Evolutionary conservation across 2,888 invertebrate genomes (phyloP).

Genomic region (Drosophila engyochracea): DNA sequence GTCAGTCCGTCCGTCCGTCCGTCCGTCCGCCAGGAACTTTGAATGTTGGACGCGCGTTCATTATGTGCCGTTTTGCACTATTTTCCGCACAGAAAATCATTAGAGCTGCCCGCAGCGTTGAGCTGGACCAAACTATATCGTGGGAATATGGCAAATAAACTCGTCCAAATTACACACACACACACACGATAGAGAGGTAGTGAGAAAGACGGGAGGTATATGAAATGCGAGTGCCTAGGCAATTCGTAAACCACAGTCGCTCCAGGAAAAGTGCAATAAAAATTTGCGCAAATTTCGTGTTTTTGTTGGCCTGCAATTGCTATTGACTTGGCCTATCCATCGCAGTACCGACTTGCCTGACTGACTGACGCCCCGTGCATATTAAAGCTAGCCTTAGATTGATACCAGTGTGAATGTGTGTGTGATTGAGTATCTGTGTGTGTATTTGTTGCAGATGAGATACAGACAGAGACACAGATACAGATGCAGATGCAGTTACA

Average conservation of each 20-base stretch:
- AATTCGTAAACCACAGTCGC: conserved; percentile 66
- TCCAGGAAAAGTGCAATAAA: conserved; percentile 80
- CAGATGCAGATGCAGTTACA: conserved; percentile 15
- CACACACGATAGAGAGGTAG: conserved; percentile 20
- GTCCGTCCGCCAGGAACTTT: conserved; percentile 34
- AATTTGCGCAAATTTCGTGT: conserved; percentile 80
- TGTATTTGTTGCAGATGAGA: conserved; percentile 31
- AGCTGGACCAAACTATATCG: conserved; percentile 79
- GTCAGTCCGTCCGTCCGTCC: conserved; percentile 3
- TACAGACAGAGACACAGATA: conserved; percentile 31
- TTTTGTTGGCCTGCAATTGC: conserved; percentile 79
- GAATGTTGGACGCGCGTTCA: conserved; percentile 67
- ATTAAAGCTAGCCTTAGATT: conserved; percentile 68
- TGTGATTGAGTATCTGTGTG: conserved; percentile 12
- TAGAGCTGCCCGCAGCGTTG: conserved; percentile 71
- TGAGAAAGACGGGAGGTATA: conserved; percentile 19
- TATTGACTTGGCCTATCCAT: conserved; percentile 66
- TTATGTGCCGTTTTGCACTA: conserved; percentile 78
- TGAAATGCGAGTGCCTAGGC: conserved; percentile 47
- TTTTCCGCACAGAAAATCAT: conserved; percentile 75
- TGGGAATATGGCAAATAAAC: conserved; percentile 84
- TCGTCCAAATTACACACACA: conserved; percentile 73
- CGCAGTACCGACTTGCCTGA: conserved; percentile 35
- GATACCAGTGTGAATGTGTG: conserved; percentile 43
- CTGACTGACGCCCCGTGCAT: conserved; percentile 77